These are phyloP conservation scores for Naja naja DNA, from an alignment of 2,113 vertebrate species.

Conservation along the genomic window DNA sequence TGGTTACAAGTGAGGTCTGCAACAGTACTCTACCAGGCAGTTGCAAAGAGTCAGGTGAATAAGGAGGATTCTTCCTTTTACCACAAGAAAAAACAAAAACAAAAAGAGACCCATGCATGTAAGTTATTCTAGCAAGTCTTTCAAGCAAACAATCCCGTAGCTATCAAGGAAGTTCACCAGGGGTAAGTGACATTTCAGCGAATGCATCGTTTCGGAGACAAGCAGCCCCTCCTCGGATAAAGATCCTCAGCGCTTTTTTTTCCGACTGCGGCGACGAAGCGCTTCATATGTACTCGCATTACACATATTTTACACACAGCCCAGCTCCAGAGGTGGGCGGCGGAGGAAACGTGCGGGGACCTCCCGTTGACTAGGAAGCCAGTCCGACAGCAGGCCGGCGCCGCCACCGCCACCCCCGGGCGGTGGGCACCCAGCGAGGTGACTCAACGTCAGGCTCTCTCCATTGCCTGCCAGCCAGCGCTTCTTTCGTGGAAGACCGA, in stretches of 20 bases:
- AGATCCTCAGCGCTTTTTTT: background rate
- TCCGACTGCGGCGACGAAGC: background rate
- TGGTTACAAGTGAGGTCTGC: background rate
- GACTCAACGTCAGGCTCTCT: background rate
- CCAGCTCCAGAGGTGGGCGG: background rate
- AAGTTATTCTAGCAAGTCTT: background rate
- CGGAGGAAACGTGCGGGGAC: background rate
- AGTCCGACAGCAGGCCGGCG: background rate
- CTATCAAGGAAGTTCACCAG: background rate
- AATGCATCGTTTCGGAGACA: background rate
- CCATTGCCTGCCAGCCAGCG: background rate
- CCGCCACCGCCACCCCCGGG: background rate
- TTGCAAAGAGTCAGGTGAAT: background rate
- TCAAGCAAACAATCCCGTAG: background rate
- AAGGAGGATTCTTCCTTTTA: background rate
- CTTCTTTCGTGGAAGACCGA: background rate
- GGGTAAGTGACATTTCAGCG: background rate
- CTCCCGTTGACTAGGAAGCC: background rate
- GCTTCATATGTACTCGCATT: background rate
- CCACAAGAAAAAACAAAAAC: background rate
- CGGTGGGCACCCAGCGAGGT: background rate
- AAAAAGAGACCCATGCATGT: background rate
- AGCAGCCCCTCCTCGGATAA: background rate
- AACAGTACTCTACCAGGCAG: background rate
- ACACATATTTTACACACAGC: background rate